Conservation (phyloP, 2,888 invertebrate species). For the Drosophila limbata region DNA sequence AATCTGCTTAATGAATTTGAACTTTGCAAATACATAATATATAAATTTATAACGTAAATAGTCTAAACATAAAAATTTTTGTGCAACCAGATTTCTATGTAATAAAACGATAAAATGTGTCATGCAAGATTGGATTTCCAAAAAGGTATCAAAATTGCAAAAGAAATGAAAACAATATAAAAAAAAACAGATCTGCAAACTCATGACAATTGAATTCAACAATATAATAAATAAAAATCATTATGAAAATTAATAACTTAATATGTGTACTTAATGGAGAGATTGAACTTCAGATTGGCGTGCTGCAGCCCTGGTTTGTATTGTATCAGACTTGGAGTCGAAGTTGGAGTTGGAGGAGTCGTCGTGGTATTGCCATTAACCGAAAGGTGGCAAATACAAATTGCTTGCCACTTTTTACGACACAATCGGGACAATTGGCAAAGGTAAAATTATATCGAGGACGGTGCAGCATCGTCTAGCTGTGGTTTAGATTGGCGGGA, state of each 20-base stretch:
- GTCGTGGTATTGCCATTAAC: slow-evolving; percentile 1
- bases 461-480: slow-evolving; percentile 50
- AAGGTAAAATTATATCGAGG: slow-evolving; percentile 57
- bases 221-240: slow-evolving; percentile 74
- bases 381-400: slow-evolving; percentile 37
- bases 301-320: neutral
- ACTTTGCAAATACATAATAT: slow-evolving; percentile 38
- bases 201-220: slow-evolving; percentile 64
- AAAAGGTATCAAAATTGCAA: slow-evolving; percentile 20
- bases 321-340: neutral
- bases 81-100: slow-evolving; percentile 51
- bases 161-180: slow-evolving; percentile 11
- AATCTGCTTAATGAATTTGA: slow-evolving; percentile 46
- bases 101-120: slow-evolving; percentile 43
- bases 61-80: slow-evolving; percentile 19
- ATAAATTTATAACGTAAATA: slow-evolving; percentile 16
- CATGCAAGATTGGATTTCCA: slow-evolving; percentile 59
- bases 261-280: neutral
- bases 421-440: slow-evolving; percentile 67
- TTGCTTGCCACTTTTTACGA: slow-evolving; percentile 58
- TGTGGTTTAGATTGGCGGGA: slow-evolving; percentile 75
- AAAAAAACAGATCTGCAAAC: slow-evolving; percentile 8
- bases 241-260: slow-evolving; percentile 59
- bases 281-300: neutral
- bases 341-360: neutral